These are phyloP conservation scores for Sebastes kiyomatsui DNA, from an alignment of 2,797 vertebrate genomes.

Conservation along the genomic window DNA sequence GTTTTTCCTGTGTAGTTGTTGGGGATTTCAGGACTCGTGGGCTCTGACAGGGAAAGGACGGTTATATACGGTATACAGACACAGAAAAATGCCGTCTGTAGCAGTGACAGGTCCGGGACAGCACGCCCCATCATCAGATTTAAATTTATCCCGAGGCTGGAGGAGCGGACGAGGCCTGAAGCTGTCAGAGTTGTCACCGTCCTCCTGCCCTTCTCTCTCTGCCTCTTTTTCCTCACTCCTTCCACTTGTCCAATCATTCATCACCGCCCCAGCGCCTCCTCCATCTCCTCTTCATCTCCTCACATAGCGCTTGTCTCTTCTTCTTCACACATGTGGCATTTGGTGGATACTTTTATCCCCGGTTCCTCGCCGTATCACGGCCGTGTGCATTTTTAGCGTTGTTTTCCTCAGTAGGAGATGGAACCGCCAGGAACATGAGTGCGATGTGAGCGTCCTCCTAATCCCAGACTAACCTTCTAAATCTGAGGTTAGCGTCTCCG, in stretches of 20 bases:
- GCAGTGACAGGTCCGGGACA: slow-evolving; percentile 25
- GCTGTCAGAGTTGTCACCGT: slow-evolving; percentile 69
- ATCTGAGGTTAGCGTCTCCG: neutral
- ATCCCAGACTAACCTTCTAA: neutral
- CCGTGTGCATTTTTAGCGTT: slow-evolving; percentile 22
- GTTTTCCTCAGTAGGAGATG: neutral
- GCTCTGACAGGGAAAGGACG: neutral
- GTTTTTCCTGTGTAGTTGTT: neutral
- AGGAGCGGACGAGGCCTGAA: slow-evolving; percentile 36
- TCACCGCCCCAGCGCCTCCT: slow-evolving; percentile 35
- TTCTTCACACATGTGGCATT: slow-evolving; percentile 24
- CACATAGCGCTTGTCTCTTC: slow-evolving; percentile 17
- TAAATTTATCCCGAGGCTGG: slow-evolving; percentile 63
- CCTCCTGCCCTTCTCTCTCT: slow-evolving; percentile 29
- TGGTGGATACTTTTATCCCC: slow-evolving; percentile 44
- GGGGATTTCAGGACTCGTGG: neutral
- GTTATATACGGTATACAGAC: neutral
- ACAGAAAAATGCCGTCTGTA: slow-evolving; percentile 7
- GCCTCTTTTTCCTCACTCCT: slow-evolving; percentile 17
- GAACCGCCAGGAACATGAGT: neutral
- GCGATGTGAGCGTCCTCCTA: neutral
- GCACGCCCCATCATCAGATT: slow-evolving; percentile 54
- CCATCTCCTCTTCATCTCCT: slow-evolving; percentile 36
- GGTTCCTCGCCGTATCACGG: neutral
- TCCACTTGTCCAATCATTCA: slow-evolving; percentile 48